Base-by-base conservation (phyloP, 2,113 vertebrate species). In the Harpagus bidentatus region DNA sequence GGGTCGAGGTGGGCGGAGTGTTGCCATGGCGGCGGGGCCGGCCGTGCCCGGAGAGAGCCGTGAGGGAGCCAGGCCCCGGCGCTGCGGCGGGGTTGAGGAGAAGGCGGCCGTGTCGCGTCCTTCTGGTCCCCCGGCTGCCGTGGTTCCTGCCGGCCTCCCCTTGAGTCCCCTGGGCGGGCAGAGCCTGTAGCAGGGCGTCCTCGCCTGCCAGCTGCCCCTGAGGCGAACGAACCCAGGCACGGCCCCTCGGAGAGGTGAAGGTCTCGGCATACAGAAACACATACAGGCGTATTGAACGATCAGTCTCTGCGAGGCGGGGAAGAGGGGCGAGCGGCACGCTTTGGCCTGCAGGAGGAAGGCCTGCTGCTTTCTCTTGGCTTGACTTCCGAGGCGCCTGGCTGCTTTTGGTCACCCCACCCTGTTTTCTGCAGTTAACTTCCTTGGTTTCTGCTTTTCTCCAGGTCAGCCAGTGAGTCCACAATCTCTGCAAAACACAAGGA, bases 391-490 rank as follows among this genome's bases (percentile, higher is more conserved):
- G 14, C 1, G 1, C 36, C 21, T 4, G n/a, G 43, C 76, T 50
- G 50, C 28, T 36, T 7, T 6, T 2, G 7, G 11, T 13, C 48
- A 19, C n/a, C 34, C 0, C 0, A 3, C 16, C 48, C 71, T 1
- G 4, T 34, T 67, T 45, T 4, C 22, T 4, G 0, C 20, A 0
- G 50, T 48, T 90, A 95, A 12, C 34, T 84, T 12, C 94, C 72
- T 36, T 88, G 91, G 77, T 26, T 94, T 48, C 95, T 85, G 56
- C 91, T 72, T n/a, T 88, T 94, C 66, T 96, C 80, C 72, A 96
- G 76, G 21, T 69, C 91, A 25, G 85, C 62, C 92, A 97, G 88
- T 0, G 1, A 17, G 53, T 97, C 96, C 73, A 98, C 97, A 18
- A 98, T 97, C 26, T 73, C 97, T 98, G 95, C 55, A 74, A 58